Percentiles rank a stretch among this genome's conserved stretches.
These are phyloP conservation scores for Smutsia temminckii DNA, from an alignment of 2,797 vertebrate species.

Conservation along the genomic window DNA sequence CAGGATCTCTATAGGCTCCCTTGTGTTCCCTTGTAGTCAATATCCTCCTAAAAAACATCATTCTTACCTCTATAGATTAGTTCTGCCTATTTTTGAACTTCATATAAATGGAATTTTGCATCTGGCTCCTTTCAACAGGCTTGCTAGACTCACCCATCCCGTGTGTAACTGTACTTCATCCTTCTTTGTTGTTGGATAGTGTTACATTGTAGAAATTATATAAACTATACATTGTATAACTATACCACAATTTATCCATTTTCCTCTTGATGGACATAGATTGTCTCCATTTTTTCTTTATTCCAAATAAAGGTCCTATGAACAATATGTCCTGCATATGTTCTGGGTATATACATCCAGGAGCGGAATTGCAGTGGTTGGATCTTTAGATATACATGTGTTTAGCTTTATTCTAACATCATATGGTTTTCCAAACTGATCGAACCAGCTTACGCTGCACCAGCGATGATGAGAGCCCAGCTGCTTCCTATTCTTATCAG, in stretches of 20 bases:
- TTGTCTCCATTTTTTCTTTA: neutral
- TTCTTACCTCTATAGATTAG: neutral
- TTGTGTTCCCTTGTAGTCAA: neutral
- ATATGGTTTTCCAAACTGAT: neutral
- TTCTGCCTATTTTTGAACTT: neutral
- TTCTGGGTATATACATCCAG: neutral
- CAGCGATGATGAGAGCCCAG: neutral
- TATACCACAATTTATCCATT: neutral
- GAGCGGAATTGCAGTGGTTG: neutral
- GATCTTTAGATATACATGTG: neutral
- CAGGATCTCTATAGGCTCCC: neutral
- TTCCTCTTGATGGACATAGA: neutral
- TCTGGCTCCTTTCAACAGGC: neutral
- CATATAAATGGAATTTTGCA: neutral
- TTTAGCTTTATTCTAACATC: neutral
- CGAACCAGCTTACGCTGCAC: neutral
- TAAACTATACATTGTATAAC: neutral
- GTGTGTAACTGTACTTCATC: neutral
- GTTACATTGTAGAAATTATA: neutral
- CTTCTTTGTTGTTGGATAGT: neutral
- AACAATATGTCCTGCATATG: neutral
- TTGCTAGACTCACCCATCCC: neutral
- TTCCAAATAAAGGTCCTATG: neutral
- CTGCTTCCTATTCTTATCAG: neutral
- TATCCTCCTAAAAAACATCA: too few relatives aligned